Evolutionary conservation across 37 sponge, comb jelly and placozoan genomes (phyloP).

Genomic region (Aplysina aerophoba): DNA sequence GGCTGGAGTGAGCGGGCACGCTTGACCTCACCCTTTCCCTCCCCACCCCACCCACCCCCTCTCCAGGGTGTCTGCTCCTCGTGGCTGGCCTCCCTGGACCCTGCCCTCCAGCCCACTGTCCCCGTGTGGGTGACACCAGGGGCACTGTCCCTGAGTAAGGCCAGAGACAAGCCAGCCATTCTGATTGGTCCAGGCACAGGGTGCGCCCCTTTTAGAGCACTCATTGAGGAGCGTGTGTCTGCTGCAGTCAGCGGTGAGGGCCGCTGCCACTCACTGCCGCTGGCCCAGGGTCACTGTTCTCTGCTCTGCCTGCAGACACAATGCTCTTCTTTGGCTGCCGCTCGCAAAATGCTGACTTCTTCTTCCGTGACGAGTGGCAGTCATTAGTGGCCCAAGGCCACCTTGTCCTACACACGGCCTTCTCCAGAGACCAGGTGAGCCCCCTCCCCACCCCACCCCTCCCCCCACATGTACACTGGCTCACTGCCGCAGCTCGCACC

Average conservation of each 20-base stretch:
- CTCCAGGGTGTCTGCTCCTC: conserved; percentile 87
- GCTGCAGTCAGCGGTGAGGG: conserved; percentile 41
- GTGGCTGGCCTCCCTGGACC: conserved; percentile 85
- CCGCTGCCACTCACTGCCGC: neutral
- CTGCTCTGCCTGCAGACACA: conserved; percentile 36
- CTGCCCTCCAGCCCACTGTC: conserved; percentile 50
- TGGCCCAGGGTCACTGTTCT: neutral
- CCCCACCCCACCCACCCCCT: no score
- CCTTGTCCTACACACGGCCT: conserved; percentile 82
- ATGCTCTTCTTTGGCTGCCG: conserved; percentile 97
- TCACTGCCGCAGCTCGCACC: no score
- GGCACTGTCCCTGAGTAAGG: conserved; percentile 65
- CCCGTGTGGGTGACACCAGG: conserved; percentile 84
- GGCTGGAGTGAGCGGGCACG: no score
- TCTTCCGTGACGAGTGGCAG: conserved; percentile 86
- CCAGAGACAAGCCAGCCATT: conserved; percentile 61
- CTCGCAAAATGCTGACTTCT: conserved; percentile 75
- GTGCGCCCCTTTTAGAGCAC: conserved; percentile 96
- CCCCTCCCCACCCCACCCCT: no score
- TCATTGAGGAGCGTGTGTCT: conserved; percentile 70
- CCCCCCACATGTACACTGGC: no score
- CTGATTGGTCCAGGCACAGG: conserved; percentile 98
- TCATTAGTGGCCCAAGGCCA: conserved; percentile 28
- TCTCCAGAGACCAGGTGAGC: conserved; percentile 88
- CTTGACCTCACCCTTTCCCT: no score